Conservation (phyloP, 2,888 invertebrate genomes). For the Hirudinaria manillensis region DNA sequence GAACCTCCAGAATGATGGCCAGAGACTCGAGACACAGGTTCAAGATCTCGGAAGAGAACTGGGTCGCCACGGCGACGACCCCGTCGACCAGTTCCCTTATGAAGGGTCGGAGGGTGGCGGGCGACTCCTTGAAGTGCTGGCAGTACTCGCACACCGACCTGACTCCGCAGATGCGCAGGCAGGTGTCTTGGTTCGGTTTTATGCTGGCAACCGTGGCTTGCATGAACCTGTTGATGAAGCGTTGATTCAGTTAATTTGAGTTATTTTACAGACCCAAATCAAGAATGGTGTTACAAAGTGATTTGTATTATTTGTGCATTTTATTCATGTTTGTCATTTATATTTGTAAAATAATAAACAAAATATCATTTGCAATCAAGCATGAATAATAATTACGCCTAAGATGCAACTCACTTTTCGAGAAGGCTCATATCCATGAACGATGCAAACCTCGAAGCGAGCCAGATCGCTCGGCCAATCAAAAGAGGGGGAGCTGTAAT, state of each 20-base stretch:
- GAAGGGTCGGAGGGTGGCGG: slow-evolving; percentile 54
- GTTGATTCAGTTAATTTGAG: not conserved
- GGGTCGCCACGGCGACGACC: slow-evolving; percentile 58
- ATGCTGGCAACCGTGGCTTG: slow-evolving; percentile 60
- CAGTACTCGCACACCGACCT: slow-evolving; percentile 59
- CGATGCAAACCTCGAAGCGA: slow-evolving; percentile 58
- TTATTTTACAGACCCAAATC: not conserved
- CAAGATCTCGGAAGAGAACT: slow-evolving; percentile 58
- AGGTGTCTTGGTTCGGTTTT: slow-evolving; percentile 57
- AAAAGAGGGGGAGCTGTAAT: slow-evolving; percentile 56
- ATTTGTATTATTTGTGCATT: too few species aligned
- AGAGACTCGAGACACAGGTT: slow-evolving; percentile 59
- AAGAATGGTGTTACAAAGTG: too few species aligned
- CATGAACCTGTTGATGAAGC: slow-evolving; percentile 52
- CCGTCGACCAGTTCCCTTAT: slow-evolving; percentile 59
- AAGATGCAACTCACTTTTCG: slow-evolving; percentile 46
- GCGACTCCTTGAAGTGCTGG: slow-evolving; percentile 57
- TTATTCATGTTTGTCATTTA: too few species aligned
- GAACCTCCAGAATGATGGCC: slow-evolving; percentile 58
- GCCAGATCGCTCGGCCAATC: slow-evolving; percentile 60
- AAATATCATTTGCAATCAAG: too few species aligned
- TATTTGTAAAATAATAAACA: too few species aligned
- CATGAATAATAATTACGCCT: too few species aligned
- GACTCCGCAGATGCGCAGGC: slow-evolving; percentile 60
- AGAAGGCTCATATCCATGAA: slow-evolving; percentile 57